Evolutionary conservation across 2,888 invertebrate genomes (phyloP).

Genomic region (Drosophila tanythrix): DNA sequence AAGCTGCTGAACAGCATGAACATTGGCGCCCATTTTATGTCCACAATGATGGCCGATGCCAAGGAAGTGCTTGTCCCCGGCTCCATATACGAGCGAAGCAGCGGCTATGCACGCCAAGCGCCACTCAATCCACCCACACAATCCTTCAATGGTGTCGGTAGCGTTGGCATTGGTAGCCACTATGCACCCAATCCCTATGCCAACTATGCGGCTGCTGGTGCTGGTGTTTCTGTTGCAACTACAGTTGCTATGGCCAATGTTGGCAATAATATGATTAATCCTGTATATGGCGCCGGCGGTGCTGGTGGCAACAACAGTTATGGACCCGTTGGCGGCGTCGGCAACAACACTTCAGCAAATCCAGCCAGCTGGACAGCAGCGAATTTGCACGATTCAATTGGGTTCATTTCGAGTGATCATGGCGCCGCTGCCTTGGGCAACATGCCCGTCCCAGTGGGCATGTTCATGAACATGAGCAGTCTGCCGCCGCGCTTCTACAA

Average conservation of each 20-base stretch:
- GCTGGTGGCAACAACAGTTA: slow-evolving; percentile 32
- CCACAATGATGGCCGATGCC: slow-evolving; percentile 98
- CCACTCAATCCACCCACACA: slow-evolving; percentile 43
- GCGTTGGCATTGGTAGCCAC: slow-evolving; percentile 5
- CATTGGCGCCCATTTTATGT: slow-evolving; percentile 99
- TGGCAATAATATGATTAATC: slow-evolving; percentile 18
- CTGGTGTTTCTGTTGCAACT: neutral
- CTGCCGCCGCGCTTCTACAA: slow-evolving; percentile 91
- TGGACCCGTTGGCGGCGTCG: slow-evolving; percentile 14
- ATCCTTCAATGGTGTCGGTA: slow-evolving; percentile 41
- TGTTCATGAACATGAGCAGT: slow-evolving; percentile 96
- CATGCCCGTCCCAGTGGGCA: slow-evolving; percentile 96
- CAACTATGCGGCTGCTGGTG: slow-evolving; percentile 13
- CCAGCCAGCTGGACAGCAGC: slow-evolving; percentile 47
- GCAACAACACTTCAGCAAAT: slow-evolving; percentile 34
- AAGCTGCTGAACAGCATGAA: slow-evolving; percentile 97
- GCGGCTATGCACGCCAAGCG: slow-evolving; percentile 73
- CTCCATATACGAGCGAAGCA: slow-evolving; percentile 94
- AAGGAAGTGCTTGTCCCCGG: slow-evolving; percentile 97
- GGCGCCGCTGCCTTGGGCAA: slow-evolving; percentile 91
- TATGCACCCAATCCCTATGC: slow-evolving; percentile 47
- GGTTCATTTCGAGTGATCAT: slow-evolving; percentile 95
- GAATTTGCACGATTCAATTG: slow-evolving; percentile 92
- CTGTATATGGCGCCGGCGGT: slow-evolving; percentile 1
- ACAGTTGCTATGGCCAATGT: neutral